Evolutionary conservation across 2,888 invertebrate genomes (phyloP).

Genomic region (Calephelis perditalis): DNA sequence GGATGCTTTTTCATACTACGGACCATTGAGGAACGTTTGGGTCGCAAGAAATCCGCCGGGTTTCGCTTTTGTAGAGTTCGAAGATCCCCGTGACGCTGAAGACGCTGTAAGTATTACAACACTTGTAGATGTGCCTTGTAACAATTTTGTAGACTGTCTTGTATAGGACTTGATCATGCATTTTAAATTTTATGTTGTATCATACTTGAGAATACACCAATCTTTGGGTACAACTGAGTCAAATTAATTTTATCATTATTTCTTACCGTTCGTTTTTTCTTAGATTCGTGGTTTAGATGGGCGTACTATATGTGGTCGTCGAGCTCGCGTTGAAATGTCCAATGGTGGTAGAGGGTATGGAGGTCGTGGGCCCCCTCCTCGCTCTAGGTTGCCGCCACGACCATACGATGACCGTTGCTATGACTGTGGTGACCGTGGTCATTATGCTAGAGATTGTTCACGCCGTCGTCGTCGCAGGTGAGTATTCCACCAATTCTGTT

Average conservation of each 20-base stretch:
- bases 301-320: conserved; percentile 90
- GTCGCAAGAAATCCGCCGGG: conserved; percentile 98
- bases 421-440: conserved; percentile 95
- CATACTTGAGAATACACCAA: no score
- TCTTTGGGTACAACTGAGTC: no score
- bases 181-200: no score
- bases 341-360: conserved; percentile 85
- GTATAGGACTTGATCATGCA: no score
- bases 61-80: conserved; percentile 96
- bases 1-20: conserved; percentile 95
- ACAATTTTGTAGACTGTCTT: no score
- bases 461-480: conserved; percentile 82
- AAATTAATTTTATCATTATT: not conserved
- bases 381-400: conserved; percentile 83
- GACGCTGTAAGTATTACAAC: conserved; percentile 84
- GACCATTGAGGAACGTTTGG: conserved; percentile 96
- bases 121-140: no score
- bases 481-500: conserved; percentile 25
- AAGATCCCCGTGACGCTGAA: conserved; percentile 94
- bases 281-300: conserved; percentile 82
- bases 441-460: conserved; percentile 94
- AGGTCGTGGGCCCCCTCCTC: conserved; percentile 78
- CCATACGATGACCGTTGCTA: conserved; percentile 96
- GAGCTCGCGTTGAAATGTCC: conserved; percentile 94
- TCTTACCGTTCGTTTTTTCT: conserved; percentile 1